Percentiles rank a stretch among this genome's conserved stretches.
These are phyloP conservation scores for Synanthedon tipuliformis DNA, from an alignment of 2,888 invertebrate genomes.

Conservation along the genomic window DNA sequence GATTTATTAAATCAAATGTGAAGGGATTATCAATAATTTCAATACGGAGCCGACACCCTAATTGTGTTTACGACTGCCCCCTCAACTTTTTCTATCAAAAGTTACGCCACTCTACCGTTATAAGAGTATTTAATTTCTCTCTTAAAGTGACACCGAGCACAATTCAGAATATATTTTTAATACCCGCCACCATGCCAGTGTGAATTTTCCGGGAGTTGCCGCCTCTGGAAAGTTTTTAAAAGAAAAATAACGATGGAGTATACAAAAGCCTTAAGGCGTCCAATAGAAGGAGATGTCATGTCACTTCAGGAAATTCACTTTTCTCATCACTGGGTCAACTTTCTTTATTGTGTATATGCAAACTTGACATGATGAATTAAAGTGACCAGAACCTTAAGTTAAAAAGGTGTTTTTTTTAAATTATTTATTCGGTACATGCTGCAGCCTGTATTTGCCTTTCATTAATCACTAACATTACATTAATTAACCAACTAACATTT, in stretches of 20 bases:
- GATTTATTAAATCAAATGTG: too few species aligned
- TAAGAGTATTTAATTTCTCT: constrained; percentile 56
- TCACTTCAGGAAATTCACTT: not conserved
- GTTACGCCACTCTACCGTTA: constrained; percentile 38
- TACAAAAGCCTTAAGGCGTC: not conserved
- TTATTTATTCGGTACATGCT: too few species aligned
- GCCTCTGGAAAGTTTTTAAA: not conserved
- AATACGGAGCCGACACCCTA: constrained; percentile 18
- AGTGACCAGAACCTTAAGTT: not conserved
- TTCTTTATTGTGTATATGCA: not conserved
- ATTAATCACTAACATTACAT: too few species aligned
- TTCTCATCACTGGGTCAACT: not conserved
- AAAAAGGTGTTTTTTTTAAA: too few species aligned
- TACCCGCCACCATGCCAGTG: not conserved
- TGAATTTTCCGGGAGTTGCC: not conserved
- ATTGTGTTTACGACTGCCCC: constrained; percentile 54
- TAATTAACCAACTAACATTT: too few species aligned
- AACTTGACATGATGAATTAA: not conserved
- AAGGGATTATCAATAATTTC: too few species aligned
- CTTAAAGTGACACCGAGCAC: constrained; percentile 45
- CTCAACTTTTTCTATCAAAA: constrained; percentile 63
- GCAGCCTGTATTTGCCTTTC: too few species aligned
- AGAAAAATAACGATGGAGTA: not conserved
- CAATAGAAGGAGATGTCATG: not conserved
- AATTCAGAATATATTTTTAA: constrained; percentile 34